Evolutionary conservation across 1,140 invertebrate genomes (phyloP), one percentile per base, ranked within the genome.

Genomic region (Prorops nasuta): DNA sequence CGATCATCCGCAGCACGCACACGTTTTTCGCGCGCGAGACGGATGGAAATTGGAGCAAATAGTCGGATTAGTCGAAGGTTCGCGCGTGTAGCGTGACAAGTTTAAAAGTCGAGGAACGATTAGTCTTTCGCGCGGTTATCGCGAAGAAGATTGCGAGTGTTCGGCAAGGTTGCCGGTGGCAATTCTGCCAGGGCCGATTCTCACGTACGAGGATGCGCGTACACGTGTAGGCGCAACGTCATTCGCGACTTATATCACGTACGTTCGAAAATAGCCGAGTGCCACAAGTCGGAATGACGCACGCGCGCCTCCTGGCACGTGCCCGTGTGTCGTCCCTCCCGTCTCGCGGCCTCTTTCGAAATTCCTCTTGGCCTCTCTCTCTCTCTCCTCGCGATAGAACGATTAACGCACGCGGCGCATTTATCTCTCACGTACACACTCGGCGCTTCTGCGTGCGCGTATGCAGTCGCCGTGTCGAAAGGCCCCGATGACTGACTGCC

Each of bases 181-280:
- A n/a, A n/a, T n/a, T n/a, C n/a, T n/a, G n/a, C n/a, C n/a, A n/a
- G n/a, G n/a, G n/a, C n/a, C n/a, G n/a, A n/a, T n/a, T n/a, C n/a
- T n/a, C n/a, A n/a, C n/a, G n/a, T n/a, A n/a, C n/a, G n/a, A n/a
- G n/a, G n/a, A n/a, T n/a, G 22, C 9, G 12, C 49, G 39, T 48
- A 37, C 19, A 39, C 22, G 46, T 31, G 36, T 40, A 37, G 41
- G 42, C 16, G 40, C 46, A 44, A 59, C 60, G 63, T 67, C 63
- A 63, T 58, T 28, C 58, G 40, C 40, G 32, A 49, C 55, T 66
- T 63, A 56, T 65, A 61, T 66, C 52, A 60, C 54, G 59, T 64
- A 51, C 62, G n/a, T 61, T 65, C 64, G 63, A 69, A 70, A 70
- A 70, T 70, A 70, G 56, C 66, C 60, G 63, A 61, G 65, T 67